Percentiles rank a stretch among this genome's conserved stretches.
Conservation (phyloP, 2,888 invertebrate species). For the Ellobium chinense region DNA sequence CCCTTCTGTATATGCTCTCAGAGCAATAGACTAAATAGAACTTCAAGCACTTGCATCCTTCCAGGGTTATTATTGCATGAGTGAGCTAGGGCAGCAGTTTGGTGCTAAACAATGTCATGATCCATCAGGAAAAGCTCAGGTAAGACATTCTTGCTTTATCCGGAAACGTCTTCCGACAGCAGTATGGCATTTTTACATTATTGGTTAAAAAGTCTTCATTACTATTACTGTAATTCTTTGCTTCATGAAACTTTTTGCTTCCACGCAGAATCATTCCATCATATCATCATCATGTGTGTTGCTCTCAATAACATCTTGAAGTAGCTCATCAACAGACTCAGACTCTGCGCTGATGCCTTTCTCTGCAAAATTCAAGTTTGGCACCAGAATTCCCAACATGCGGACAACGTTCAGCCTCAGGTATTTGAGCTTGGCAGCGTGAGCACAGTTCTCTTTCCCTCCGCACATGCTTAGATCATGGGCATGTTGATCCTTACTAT, state of each 20-base stretch:
- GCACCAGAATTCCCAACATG: slow-evolving; percentile 77
- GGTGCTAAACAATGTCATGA: background rate
- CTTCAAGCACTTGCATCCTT: background rate
- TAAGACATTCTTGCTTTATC: background rate
- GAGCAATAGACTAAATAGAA: no score
- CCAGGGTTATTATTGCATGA: slow-evolving; percentile 23
- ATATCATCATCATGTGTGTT: slow-evolving; percentile 72
- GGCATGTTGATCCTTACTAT: slow-evolving; percentile 51
- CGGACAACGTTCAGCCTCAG: slow-evolving; percentile 75
- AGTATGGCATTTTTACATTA: background rate
- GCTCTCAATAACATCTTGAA: slow-evolving; percentile 77
- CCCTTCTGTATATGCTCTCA: no score
- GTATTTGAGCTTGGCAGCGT: slow-evolving; percentile 71
- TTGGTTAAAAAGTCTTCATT: background rate
- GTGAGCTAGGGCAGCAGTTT: background rate
- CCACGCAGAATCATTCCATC: slow-evolving; percentile 8
- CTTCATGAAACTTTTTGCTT: background rate
- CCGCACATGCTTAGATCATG: slow-evolving; percentile 52
- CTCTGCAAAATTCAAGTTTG: slow-evolving; percentile 76
- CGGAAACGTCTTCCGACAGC: background rate
- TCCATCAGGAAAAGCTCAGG: no score
- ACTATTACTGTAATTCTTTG: background rate
- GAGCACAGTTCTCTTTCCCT: slow-evolving; percentile 66
- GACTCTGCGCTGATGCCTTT: slow-evolving; percentile 76
- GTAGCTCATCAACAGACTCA: slow-evolving; percentile 76